Percentiles rank a stretch among this genome's conserved stretches.
These are phyloP conservation scores for Criorhina ranunculi DNA, from an alignment of 2,888 invertebrate genomes.

Conservation along the genomic window DNA sequence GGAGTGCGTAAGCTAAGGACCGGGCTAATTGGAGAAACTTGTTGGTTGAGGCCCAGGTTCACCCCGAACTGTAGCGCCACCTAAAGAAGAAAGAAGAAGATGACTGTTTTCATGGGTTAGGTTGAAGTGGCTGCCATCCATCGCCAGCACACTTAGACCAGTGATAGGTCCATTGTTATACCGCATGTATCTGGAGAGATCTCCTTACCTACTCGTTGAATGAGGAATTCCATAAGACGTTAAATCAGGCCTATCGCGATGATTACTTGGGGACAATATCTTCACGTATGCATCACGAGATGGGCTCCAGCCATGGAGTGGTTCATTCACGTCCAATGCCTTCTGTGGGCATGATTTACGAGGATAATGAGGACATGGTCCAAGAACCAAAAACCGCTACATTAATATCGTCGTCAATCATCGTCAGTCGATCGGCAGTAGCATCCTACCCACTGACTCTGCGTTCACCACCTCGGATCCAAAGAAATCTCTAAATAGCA, in stretches of 20 bases:
- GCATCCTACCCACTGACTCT: slow-evolving; percentile 30
- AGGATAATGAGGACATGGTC: slow-evolving; percentile 89
- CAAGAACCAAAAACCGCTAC: slow-evolving; percentile 63
- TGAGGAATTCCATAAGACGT: slow-evolving; percentile 94
- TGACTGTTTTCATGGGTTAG: too few relatives aligned
- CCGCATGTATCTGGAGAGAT: too few relatives aligned
- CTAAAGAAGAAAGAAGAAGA: too few relatives aligned
- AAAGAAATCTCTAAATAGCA: slow-evolving; percentile 80
- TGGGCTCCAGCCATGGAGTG: slow-evolving; percentile 62
- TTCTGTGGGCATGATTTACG: slow-evolving; percentile 94
- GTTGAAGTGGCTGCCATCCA: too few relatives aligned
- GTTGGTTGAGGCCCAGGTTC: too few relatives aligned
- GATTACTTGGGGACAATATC: slow-evolving; percentile 84
- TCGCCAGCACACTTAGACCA: too few relatives aligned
- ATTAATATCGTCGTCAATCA: slow-evolving; percentile 47
- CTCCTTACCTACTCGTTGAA: too few relatives aligned
- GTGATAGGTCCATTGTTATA: too few relatives aligned
- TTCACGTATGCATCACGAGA: slow-evolving; percentile 78
- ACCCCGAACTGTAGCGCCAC: too few relatives aligned
- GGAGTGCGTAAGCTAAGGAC: too few relatives aligned
- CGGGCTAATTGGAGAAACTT: too few relatives aligned
- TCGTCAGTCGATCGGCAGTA: slow-evolving; percentile 43
- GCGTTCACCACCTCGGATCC: slow-evolving; percentile 13
- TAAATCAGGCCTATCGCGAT: slow-evolving; percentile 94
- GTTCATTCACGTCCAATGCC: slow-evolving; percentile 87